Conservation (phyloP, 1,140 invertebrate genomes). For the Apis cerana region DNA sequence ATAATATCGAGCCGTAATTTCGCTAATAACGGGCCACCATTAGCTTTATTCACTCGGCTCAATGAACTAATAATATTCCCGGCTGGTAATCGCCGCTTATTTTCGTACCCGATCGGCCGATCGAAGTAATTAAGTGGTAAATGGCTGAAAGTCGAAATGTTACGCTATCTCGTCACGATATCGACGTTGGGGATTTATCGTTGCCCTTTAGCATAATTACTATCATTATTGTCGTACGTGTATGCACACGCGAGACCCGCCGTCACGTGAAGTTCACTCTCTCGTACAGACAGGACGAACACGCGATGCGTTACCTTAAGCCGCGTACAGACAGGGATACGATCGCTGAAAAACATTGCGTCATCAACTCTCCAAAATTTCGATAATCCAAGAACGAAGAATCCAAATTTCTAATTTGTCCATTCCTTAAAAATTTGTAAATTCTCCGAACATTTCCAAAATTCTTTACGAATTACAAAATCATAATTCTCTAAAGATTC, state of each 20-base stretch:
- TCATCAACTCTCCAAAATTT: too few species aligned
- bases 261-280: slow-evolving; percentile 50
- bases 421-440: not conserved
- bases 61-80: slow-evolving; percentile 33
- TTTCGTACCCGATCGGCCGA: slow-evolving; percentile 2
- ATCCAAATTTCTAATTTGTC: too few species aligned
- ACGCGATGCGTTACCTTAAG: slow-evolving; percentile 15
- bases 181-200: slow-evolving; percentile 52
- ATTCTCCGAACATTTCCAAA: too few species aligned
- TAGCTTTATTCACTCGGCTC: slow-evolving; percentile 20
- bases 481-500: too few species aligned
- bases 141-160: slow-evolving; percentile 55
- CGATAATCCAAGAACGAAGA: too few species aligned
- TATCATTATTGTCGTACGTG: slow-evolving; percentile 62
- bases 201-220: slow-evolving; percentile 70
- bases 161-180: slow-evolving; percentile 51
- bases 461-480: too few species aligned
- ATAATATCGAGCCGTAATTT: not conserved
- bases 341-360: too few species aligned
- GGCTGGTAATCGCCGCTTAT: slow-evolving; percentile 31
- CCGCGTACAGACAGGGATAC: too few species aligned
- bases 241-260: slow-evolving; percentile 1
- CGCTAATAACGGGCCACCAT: not conserved
- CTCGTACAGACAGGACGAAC: slow-evolving; percentile 3
- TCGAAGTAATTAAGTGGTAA: slow-evolving; percentile 58